These are phyloP conservation scores for Antedon mediterranea DNA, from an alignment of 53 echinoderm and acorn worm genomes.

Conservation along the genomic window DNA sequence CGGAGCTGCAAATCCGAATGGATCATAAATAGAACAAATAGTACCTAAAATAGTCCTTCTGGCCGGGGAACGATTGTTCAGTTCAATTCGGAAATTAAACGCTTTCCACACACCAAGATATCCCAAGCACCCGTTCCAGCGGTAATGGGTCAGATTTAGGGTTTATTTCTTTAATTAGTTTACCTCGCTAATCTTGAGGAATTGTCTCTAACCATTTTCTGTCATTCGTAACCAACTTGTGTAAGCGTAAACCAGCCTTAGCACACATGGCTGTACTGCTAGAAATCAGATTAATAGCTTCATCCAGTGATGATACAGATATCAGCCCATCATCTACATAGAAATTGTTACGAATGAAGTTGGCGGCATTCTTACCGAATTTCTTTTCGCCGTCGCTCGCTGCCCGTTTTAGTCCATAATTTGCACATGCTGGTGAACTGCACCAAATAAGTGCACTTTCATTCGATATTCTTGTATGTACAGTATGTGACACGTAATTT, in stretches of 20 bases:
- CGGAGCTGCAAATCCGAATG: conserved; percentile 27
- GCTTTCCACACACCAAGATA: conserved; percentile 8
- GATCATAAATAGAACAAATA: conserved; percentile 30
- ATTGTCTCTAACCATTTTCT: no score
- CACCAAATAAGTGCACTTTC: no score
- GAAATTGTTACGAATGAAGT: conserved; percentile 27
- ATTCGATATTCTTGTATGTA: no score
- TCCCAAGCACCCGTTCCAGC: conserved; percentile 10
- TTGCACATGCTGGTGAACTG: no score
- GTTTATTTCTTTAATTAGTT: conserved; percentile 2
- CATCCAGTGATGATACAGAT: no score
- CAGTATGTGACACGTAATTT: no score
- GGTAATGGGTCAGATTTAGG: not conserved
- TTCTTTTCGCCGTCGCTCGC: no score
- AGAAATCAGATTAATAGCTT: no score
- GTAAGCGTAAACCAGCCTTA: no score
- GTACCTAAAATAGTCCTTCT: conserved; percentile 8
- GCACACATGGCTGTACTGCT: no score
- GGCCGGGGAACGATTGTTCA: conserved; percentile 10
- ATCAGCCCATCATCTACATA: conserved; percentile 44
- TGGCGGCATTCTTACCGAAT: conserved; percentile 18
- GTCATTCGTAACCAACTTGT: no score
- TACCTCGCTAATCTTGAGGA: no score
- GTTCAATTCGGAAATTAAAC: conserved; percentile 6
- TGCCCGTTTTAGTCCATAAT: not conserved